A percentile compares a stretch with the other conserved stretches of the same genome.
Evolutionary conservation across 2,888 invertebrate genomes (phyloP).

Genomic region (Stenoptilia bipunctidactyla): DNA sequence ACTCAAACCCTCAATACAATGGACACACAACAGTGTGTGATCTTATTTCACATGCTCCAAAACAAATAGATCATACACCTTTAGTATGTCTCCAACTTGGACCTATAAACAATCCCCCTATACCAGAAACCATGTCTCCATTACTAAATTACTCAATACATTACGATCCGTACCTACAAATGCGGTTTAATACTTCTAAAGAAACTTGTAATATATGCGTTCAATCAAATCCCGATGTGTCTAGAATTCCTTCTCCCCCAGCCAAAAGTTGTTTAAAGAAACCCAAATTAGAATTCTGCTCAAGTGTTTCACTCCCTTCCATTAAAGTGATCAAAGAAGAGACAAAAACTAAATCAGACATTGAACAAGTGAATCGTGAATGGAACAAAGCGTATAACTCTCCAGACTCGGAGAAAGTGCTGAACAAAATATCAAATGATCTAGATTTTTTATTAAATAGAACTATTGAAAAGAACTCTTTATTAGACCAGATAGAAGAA

Average conservation of each 20-base stretch:
- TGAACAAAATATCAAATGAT: slow-evolving; percentile 86
- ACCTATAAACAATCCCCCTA: slow-evolving; percentile 28
- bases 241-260: slow-evolving; percentile 38
- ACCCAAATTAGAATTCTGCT: slow-evolving; percentile 32
- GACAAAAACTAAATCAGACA: slow-evolving; percentile 35
- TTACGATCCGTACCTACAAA: slow-evolving; percentile 38
- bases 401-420: slow-evolving; percentile 72
- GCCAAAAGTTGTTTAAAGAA: slow-evolving; percentile 63
- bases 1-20: slow-evolving; percentile 38
- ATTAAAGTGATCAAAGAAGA: slow-evolving; percentile 35
- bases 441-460: slow-evolving; percentile 85
- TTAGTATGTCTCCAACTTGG: slow-evolving; percentile 69
- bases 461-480: slow-evolving; percentile 39
- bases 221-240: slow-evolving; percentile 51
- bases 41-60: slow-evolving; percentile 38
- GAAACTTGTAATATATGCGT: slow-evolving; percentile 52
- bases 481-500: slow-evolving; percentile 44
- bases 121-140: slow-evolving; percentile 24
- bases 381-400: slow-evolving; percentile 49
- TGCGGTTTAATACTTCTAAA: slow-evolving; percentile 35
- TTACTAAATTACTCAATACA: slow-evolving; percentile 43
- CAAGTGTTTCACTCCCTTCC: slow-evolving; percentile 49
- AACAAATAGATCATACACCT: slow-evolving; percentile 4
- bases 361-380: slow-evolving; percentile 47
- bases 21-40: too few relatives aligned